Evolutionary conservation across 1,140 invertebrate species (phyloP), one percentile per base, ranked within the genome.

Genomic region (Leptopilina clavipes): DNA sequence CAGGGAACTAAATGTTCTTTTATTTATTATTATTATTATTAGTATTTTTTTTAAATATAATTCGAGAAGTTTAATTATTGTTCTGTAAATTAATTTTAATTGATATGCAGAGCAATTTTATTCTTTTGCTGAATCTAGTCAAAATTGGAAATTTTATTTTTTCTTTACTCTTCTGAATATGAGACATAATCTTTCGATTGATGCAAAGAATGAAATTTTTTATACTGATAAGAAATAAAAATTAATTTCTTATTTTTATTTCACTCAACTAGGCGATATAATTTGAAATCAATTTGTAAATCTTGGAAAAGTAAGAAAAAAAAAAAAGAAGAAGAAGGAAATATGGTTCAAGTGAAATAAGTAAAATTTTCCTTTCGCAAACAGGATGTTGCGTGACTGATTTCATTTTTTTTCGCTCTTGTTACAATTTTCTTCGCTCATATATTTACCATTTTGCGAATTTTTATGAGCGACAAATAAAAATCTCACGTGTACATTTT

Each of bases 121-220:
- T 43, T 3, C 17, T 17, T 22, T 31, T 72, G 22, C 77, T 43
- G 75, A 74, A 75, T 89, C 87, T 89, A 89, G 87, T 89, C 88
- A 88, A 86, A 88, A 86, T 86, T 87, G 79, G 59, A 72, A 77
- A 52, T 74, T 75, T 71, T 45, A 54, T 25, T 72, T 72, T 19
- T 72, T 48, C 52, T 40, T 40, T 40, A 5, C 25, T 31, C 25
- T 31, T 5, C 25, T 31, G 25, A 31, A 31, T 31, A 31, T 2
- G 17, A 19, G 52, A 19, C 22, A 45, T n/a, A 54, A 14, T 71
- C 18, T 71, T 75, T n/a, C 43, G 11, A 75, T 75, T 31, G 1
- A 1, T 31, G 5, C 25, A 31, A n/a, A 31, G 25, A 31, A 31
- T 31, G 25, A 31, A 31, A 31, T 31, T 31, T n/a, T n/a, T n/a